Conservation (phyloP, 2,888 invertebrate genomes). For the Agrotis exclamationis region DNA sequence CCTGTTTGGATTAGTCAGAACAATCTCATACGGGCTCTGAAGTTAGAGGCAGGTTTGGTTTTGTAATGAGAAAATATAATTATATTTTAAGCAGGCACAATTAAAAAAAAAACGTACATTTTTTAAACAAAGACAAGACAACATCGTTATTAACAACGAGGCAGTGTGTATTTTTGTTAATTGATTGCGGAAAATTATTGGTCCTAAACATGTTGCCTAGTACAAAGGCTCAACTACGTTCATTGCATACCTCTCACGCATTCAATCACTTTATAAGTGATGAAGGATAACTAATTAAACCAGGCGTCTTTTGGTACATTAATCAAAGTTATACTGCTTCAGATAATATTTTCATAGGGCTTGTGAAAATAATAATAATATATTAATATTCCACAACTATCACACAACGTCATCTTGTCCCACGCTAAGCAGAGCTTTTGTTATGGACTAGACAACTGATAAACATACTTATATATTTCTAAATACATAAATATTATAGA, state of each 20-base stretch:
- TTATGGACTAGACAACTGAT: too few relatives aligned
- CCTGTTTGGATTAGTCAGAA: constrained; percentile 34
- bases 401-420: too few relatives aligned
- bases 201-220: not conserved
- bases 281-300: not conserved
- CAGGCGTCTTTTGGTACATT: not conserved
- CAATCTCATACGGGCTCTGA: constrained; percentile 10
- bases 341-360: not conserved
- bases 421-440: too few relatives aligned
- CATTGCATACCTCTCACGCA: not conserved
- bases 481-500: too few relatives aligned
- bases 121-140: not conserved
- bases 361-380: constrained; percentile 1
- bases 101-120: not conserved
- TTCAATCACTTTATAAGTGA: not conserved
- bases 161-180: not conserved
- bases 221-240: not conserved
- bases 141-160: not conserved
- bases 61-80: not conserved
- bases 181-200: not conserved
- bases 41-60: constrained; percentile 11
- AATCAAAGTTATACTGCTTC: not conserved
- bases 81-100: too few relatives aligned
- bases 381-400: too few relatives aligned
- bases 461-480: too few relatives aligned